A percentile compares a stretch with the other conserved stretches of the same genome.
Evolutionary conservation across 2,888 invertebrate genomes (phyloP).

Genomic region (Stenodema calcarata): DNA sequence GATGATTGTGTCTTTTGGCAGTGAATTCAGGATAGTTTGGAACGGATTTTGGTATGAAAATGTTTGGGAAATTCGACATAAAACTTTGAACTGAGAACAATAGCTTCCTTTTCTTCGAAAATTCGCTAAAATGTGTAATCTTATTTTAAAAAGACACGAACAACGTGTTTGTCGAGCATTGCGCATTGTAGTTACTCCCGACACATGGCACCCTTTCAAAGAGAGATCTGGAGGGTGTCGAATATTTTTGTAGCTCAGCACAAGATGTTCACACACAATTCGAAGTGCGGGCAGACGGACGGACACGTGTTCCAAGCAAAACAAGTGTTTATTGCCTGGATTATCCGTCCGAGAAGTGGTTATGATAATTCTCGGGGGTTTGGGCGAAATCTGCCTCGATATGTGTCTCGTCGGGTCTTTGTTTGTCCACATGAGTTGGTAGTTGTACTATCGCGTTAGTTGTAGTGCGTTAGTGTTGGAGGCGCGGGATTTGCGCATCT

Average conservation of each 20-base stretch:
- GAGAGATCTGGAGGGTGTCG: neutral
- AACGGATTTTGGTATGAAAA: too few relatives aligned
- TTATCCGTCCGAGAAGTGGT: neutral
- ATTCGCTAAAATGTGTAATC: too few relatives aligned
- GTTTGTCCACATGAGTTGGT: neutral
- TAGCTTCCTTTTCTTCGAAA: too few relatives aligned
- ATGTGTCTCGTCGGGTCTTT: neutral
- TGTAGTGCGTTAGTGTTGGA: neutral
- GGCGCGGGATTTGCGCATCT: neutral
- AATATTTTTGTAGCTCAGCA: neutral
- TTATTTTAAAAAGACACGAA: too few relatives aligned
- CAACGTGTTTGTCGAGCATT: too few relatives aligned
- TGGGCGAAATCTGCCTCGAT: neutral
- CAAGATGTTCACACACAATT: neutral
- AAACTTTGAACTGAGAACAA: too few relatives aligned
- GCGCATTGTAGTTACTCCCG: too few relatives aligned
- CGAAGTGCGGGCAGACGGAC: neutral
- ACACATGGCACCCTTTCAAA: too few relatives aligned
- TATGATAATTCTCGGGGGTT: neutral
- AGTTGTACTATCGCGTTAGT: neutral
- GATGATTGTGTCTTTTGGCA: too few relatives aligned
- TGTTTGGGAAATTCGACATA: too few relatives aligned
- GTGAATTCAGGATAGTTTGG: too few relatives aligned
- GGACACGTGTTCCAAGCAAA: neutral
- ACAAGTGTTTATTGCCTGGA: neutral